Evolutionary conservation across 2,888 invertebrate species (phyloP), one percentile per base, ranked within the genome.

Genomic region (Trileptium ribeirensis): DNA sequence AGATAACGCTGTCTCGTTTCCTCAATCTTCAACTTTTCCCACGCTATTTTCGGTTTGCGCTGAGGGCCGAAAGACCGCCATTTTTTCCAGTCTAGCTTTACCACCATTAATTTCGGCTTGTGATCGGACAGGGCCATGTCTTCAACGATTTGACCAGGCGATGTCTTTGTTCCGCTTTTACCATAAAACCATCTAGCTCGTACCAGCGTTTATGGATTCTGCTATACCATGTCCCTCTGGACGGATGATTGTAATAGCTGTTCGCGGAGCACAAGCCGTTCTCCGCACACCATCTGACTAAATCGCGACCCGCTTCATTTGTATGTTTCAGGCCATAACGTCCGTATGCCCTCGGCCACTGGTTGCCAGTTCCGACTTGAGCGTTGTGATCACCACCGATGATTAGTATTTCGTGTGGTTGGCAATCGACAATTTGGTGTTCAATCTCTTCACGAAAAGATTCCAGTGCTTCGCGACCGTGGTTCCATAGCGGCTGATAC

Each of bases 181-280:
- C 31, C 70, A 70, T 8, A 70, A 70, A 70, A 19, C 64, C 64
- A 64, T 64, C 64, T n/a, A 64, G 64, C 64, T 64, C 64, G 64
- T 19, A 64, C 33, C 70, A 70, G 31, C 36, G 70, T 29, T 70
- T 29, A 36, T 33, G 70, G n/a, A 70, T 36, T 70, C 33, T 70
- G 36, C 70, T 29, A 8, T 70, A 70, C 70, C 70, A 70, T 8
- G 70, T 70, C 15, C 70, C 70, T 70, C 70, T 29, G 19, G 31
- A 33, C 15, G 70, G 70, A 70, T 70, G 70, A 36, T 70, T 70
- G 70, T 8, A 70, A 36, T 33, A 70, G 31, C 33, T 15, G 33
- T 70, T 70, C 70, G n/a, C 36, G 70, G 3, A 70, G n/a, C 33
- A 29, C 70, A 70, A 70, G n/a, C 70, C 70, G 36, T 70, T 70